phyloP scores from a whole-genome alignment of 2,113 vertebrate species.

The Cavia porcellus region DNA sequence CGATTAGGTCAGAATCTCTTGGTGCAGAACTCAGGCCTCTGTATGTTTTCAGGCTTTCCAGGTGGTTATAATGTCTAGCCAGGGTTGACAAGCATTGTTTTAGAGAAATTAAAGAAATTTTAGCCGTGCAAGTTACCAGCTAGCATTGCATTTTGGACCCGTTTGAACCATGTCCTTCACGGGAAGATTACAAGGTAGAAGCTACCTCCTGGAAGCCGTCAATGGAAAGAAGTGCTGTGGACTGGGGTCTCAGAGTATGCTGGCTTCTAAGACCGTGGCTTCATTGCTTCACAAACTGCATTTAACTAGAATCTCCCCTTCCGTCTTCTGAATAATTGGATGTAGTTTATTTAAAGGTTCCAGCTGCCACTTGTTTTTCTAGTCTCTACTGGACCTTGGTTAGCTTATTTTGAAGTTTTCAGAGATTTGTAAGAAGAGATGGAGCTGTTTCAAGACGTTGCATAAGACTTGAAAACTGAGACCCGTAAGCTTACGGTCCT shows the following conservation, averaged over 20 bases:
- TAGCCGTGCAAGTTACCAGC: neutral
- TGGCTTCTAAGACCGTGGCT: conserved; percentile 24
- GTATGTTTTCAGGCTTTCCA: neutral
- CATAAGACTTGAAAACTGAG: conserved; percentile 82
- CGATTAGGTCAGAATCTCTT: neutral
- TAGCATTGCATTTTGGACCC: conserved; percentile 36
- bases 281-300: conserved; percentile 72
- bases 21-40: neutral
- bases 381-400: conserved; percentile 64
- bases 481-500: neutral
- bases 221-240: neutral
- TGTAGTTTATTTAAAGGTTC: conserved; percentile 60
- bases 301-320: conserved; percentile 63
- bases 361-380: conserved; percentile 78
- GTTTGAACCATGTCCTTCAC: neutral
- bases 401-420: conserved; percentile 80
- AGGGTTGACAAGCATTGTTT: neutral
- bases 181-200: neutral
- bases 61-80: neutral
- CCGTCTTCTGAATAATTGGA: conserved; percentile 49
- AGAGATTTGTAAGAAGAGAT: conserved; percentile 75
- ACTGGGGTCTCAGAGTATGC: neutral
- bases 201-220: neutral
- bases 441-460: conserved; percentile 67
- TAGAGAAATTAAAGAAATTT: conserved; percentile 25